A percentile compares a stretch with the other conserved stretches of the same genome.
phyloP scores from a whole-genome alignment of 2,797 vertebrate genomes.

The Sebastes hubbsi region DNA sequence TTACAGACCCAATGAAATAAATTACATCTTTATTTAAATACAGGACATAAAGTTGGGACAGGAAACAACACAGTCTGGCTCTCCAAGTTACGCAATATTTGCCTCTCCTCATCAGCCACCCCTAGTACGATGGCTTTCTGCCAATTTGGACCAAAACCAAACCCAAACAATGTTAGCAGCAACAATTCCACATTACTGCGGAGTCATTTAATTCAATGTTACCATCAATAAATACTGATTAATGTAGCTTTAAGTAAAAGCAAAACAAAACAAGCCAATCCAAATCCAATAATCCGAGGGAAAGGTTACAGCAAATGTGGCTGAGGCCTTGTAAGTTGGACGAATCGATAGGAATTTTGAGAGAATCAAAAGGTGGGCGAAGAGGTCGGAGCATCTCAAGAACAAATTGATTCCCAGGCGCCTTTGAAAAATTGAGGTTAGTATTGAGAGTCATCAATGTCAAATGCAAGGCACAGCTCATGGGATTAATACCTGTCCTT shows the following conservation, averaged over 20 bases:
- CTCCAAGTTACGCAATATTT: not conserved
- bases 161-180: slow-evolving; percentile 10
- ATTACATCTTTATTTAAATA: not conserved
- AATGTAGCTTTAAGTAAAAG: slow-evolving; percentile 44
- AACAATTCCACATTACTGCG: slow-evolving; percentile 27
- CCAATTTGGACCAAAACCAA: slow-evolving; percentile 34
- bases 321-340: slow-evolving; percentile 48
- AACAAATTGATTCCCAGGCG: slow-evolving; percentile 75
- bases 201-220: slow-evolving; percentile 41
- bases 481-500: slow-evolving; percentile 62
- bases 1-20: not conserved
- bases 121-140: not conserved
- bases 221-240: slow-evolving; percentile 50
- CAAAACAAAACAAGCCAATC: slow-evolving; percentile 59
- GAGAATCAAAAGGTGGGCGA: slow-evolving; percentile 67
- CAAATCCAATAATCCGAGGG: slow-evolving; percentile 66
- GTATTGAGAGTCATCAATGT: slow-evolving; percentile 66
- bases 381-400: slow-evolving; percentile 66
- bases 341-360: slow-evolving; percentile 74
- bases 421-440: slow-evolving; percentile 76
- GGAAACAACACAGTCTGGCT: not conserved
- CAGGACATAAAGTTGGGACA: not conserved
- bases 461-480: slow-evolving; percentile 52
- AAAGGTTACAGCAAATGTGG: slow-evolving; percentile 43
- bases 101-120: slow-evolving; percentile 4